Evolutionary conservation across 2,113 vertebrate species (phyloP), one percentile per base, ranked within the genome.

Genomic region (Ptyas mucosa): DNA sequence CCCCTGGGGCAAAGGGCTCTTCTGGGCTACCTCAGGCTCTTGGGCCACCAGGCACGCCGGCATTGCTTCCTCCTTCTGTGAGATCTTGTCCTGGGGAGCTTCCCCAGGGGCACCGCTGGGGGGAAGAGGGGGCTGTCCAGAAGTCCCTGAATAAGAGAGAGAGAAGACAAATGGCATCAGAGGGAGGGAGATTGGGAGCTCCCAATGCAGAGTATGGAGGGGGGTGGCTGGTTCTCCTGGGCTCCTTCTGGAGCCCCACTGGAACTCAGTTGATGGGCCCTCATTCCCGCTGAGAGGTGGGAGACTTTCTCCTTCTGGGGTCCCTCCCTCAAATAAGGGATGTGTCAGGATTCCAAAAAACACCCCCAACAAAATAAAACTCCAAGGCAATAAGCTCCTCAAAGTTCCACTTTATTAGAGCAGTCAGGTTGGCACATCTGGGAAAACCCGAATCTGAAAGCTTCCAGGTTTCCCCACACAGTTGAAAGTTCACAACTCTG

Each of bases 161-260:
- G 54, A 88, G n/a, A 53, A 69, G 8, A 3, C 18, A 43, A 43
- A 21, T 1, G 20, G 75, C 34, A 21, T 81, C 34, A 43, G n/a
- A 7, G 51, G 29, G n/a, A 5, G 23, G 46, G 46, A 1, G 23
- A 12, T 1, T 23, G 6, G 85, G 85, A 14, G 8, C 43, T 39
- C 7, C n/a, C n/a, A 20, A 1, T 3, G 15, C 15, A 18, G 1
- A n/a, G 34, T 9, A 3, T 8, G n/a, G n/a, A 15, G 34, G 34
- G 11, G 57, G 69, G 7, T 20, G 69, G 69, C n/a, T 18, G 64
- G 69, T 8, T 81, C 34, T 43, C 64, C 29, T 69, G 64, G 64
- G 12, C 64, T 69, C 34, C 34, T 81, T 43, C 75, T 39, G 75
- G 7, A 3, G 18, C 21, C 34, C 34, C 34, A 3, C 3, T 43